Percentiles rank a stretch among this genome's conserved stretches.
These are phyloP conservation scores for Progne subis DNA, from an alignment of 2,113 vertebrate genomes.

Conservation along the genomic window DNA sequence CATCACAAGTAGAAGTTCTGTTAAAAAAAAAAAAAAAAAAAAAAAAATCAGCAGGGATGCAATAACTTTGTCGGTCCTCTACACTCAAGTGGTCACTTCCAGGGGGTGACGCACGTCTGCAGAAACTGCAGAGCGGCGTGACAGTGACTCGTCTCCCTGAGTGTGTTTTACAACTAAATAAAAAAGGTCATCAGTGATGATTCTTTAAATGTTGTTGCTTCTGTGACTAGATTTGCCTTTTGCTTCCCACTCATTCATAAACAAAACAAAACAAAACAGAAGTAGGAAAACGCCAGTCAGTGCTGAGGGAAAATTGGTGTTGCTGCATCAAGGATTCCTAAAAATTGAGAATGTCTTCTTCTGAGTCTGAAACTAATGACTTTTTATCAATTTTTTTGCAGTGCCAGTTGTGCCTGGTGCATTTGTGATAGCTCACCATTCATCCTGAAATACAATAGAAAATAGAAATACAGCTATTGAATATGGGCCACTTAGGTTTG, in stretches of 20 bases:
- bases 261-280: background rate
- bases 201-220: background rate
- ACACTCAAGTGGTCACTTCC: background rate
- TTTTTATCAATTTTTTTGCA: background rate
- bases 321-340: background rate
- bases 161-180: background rate
- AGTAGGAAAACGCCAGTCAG: rapidly evolving
- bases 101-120: background rate
- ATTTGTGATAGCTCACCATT: background rate
- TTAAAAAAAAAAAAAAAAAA: background rate
- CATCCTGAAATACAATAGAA: background rate
- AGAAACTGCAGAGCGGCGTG: background rate
- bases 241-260: background rate
- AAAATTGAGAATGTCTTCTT: background rate
- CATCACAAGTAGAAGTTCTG: background rate
- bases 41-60: background rate
- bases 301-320: background rate
- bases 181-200: background rate
- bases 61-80: background rate
- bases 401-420: background rate
- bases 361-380: background rate
- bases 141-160: background rate
- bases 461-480: background rate
- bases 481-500: background rate
- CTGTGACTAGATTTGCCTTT: background rate